Conservation (phyloP, 2,113 vertebrate species). For the Crotalus tigris region DNA sequence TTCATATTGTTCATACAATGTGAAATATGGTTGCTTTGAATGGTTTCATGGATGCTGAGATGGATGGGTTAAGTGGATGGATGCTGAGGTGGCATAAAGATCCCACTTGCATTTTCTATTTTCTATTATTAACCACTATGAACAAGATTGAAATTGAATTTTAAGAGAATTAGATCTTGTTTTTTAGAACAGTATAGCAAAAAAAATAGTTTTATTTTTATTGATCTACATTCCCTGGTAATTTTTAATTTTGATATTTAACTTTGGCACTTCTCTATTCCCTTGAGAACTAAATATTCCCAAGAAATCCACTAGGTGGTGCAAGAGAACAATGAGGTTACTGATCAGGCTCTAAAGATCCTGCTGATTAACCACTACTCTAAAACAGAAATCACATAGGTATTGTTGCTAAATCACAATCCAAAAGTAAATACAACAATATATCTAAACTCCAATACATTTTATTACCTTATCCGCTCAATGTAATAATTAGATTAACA, state of each 20-base stretch:
- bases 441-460: background rate
- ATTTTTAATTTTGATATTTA: background rate
- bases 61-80: no score
- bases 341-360: background rate
- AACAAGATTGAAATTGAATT: background rate
- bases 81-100: background rate
- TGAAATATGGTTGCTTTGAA: background rate
- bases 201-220: background rate
- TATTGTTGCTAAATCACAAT: background rate
- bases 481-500: background rate
- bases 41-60: background rate
- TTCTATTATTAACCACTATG: background rate
- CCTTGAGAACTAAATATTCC: conserved; percentile 12
- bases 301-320: conserved; percentile 31
- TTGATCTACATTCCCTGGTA: background rate
- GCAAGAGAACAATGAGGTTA: conserved; percentile 31
- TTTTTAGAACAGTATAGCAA: background rate
- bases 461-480: background rate
- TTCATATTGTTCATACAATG: background rate
- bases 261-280: background rate
- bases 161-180: background rate
- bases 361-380: background rate
- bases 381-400: background rate
- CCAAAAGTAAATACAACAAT: background rate
- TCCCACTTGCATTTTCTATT: background rate